These are phyloP conservation scores for Cheilosia variabilis DNA, from an alignment of 2,888 invertebrate species.

Conservation along the genomic window DNA sequence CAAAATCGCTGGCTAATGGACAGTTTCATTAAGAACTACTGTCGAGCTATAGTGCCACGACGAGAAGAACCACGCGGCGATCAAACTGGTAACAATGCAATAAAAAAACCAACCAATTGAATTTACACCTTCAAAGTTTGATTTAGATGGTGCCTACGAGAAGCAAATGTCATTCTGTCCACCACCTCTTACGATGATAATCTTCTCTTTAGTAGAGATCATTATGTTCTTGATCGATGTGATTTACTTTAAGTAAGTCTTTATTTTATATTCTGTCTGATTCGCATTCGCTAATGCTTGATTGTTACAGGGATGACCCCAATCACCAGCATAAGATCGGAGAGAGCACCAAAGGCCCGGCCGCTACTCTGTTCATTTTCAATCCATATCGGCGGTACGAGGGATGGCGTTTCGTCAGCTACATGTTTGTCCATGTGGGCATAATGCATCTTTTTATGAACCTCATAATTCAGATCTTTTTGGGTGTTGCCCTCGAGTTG, in stretches of 20 bases:
- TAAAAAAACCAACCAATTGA: not conserved
- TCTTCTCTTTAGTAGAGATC: conserved; percentile 95
- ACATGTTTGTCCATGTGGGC: conserved; percentile 98
- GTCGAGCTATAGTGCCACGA: conserved; percentile 81
- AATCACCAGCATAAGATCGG: conserved; percentile 81
- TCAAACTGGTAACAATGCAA: conserved; percentile 79
- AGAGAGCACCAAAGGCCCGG: conserved; percentile 88
- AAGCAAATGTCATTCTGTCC: conserved; percentile 97
- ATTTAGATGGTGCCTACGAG: conserved; percentile 91
- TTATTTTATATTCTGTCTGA: conserved; percentile 44
- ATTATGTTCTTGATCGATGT: conserved; percentile 86
- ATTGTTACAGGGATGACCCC: conserved; percentile 81
- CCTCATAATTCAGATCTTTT: conserved; percentile 94
- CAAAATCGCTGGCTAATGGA: conserved; percentile 84
- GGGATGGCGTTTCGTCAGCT: conserved; percentile 96
- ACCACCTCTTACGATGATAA: conserved; percentile 95
- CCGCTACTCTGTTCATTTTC: conserved; percentile 93
- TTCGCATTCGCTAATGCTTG: not conserved
- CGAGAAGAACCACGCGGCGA: conserved; percentile 82
- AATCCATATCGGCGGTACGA: conserved; percentile 93
- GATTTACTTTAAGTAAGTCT: conserved; percentile 82
- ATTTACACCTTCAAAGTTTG: conserved; percentile 85
- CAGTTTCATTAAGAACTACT: conserved; percentile 81
- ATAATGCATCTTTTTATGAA: conserved; percentile 95
- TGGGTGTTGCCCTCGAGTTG: conserved; percentile 97